These are phyloP conservation scores for Heliconius erato DNA, from an alignment of 2,888 invertebrate genomes.

Conservation along the genomic window DNA sequence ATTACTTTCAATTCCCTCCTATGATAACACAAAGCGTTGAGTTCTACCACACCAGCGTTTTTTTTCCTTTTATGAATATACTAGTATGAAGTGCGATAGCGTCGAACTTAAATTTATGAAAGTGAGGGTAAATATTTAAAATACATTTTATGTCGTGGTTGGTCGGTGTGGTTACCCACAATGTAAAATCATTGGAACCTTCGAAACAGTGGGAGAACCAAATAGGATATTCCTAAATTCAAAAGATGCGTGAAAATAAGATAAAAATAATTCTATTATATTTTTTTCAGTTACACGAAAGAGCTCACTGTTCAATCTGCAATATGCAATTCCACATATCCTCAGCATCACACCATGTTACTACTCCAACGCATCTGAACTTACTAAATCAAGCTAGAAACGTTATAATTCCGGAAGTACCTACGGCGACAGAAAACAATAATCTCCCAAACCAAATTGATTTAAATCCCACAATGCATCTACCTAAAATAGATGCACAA, in stretches of 20 bases:
- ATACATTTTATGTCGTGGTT: too few species aligned
- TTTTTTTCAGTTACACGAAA: slow-evolving; percentile 9
- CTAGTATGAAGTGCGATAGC: too few species aligned
- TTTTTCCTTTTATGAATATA: too few species aligned
- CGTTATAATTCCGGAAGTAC: neutral
- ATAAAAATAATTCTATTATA: neutral
- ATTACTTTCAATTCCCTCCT: too few species aligned
- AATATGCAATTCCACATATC: slow-evolving; percentile 16
- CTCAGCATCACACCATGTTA: neutral
- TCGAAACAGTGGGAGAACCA: too few species aligned
- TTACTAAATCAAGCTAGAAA: slow-evolving; percentile 23
- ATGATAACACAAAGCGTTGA: too few species aligned
- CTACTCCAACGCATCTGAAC: slow-evolving; percentile 14
- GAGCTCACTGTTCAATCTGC: slow-evolving; percentile 45
- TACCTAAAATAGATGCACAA: neutral
- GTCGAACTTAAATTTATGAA: too few species aligned
- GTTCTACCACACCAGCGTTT: too few species aligned
- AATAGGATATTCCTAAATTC: too few species aligned
- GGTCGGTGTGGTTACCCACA: too few species aligned
- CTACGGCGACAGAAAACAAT: neutral
- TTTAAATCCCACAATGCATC: slow-evolving; percentile 8
- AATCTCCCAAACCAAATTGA: neutral
- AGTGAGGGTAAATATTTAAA: too few species aligned
- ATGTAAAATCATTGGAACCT: too few species aligned
- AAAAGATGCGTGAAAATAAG: neutral